phyloP scores from a whole-genome alignment of 92 coral and sea anemone genomes.

The Isaurus tuberculatus region DNA sequence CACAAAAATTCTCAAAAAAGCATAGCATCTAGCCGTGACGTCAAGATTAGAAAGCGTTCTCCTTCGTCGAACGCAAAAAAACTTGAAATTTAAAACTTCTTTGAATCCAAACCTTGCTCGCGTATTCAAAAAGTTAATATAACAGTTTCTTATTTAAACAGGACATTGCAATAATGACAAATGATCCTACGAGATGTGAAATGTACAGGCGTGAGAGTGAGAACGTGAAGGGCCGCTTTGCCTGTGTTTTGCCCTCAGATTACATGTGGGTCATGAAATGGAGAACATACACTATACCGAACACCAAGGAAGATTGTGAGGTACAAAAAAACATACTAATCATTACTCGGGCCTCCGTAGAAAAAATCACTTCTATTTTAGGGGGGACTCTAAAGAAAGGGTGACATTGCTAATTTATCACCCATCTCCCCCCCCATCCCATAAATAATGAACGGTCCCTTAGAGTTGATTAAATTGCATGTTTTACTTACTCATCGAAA shows the following conservation, averaged over 20 bases:
- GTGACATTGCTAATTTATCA: too few species aligned
- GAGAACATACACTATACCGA: slow-evolving; percentile 81
- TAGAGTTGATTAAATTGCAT: too few species aligned
- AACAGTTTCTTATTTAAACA: slow-evolving; percentile 40
- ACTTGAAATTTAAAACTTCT: not conserved
- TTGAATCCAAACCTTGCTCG: not conserved
- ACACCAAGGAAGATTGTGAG: slow-evolving; percentile 82
- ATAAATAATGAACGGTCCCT: too few species aligned
- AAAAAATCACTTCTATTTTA: too few species aligned
- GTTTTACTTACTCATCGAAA: too few species aligned
- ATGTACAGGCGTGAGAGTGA: slow-evolving; percentile 90
- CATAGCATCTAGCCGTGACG: too few species aligned
- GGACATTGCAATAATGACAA: slow-evolving; percentile 95
- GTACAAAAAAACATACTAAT: slow-evolving; percentile 39
- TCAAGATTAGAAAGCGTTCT: too few species aligned
- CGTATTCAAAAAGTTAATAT: not conserved
- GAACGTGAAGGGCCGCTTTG: slow-evolving; percentile 93
- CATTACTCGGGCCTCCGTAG: too few species aligned
- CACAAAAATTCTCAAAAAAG: too few species aligned
- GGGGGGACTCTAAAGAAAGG: too few species aligned
- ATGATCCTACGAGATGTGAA: slow-evolving; percentile 81
- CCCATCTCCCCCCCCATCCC: too few species aligned
- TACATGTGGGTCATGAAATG: slow-evolving; percentile 70
- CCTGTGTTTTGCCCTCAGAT: slow-evolving; percentile 77
- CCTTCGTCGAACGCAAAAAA: too few species aligned